These are phyloP conservation scores for Lonchura striata DNA, from an alignment of 2,113 vertebrate species.

Conservation along the genomic window DNA sequence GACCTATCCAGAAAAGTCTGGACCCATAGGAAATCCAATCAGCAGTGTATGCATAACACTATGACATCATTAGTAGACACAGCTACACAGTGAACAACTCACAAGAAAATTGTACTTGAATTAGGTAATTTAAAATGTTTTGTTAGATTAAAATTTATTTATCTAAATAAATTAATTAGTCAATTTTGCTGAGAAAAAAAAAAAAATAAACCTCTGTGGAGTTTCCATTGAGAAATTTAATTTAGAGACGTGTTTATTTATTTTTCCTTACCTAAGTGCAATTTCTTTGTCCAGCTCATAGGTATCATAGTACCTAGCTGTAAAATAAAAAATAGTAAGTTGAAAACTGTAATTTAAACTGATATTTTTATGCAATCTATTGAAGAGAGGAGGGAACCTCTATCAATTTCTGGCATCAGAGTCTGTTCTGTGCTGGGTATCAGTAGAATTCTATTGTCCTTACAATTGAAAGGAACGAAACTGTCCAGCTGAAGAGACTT, in stretches of 20 bases:
- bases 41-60: neutral
- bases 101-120: neutral
- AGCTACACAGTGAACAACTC: neutral
- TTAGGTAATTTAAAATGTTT: neutral
- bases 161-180: neutral
- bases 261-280: neutral
- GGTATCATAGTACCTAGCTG: neutral
- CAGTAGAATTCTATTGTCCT: neutral
- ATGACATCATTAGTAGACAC: neutral
- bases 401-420: neutral
- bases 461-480: fast-evolving
- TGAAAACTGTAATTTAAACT: neutral
- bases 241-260: neutral
- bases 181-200: neutral
- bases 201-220: neutral
- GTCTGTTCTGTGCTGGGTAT: neutral
- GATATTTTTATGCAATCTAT: neutral
- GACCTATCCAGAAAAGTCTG: neutral
- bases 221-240: neutral
- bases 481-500: neutral
- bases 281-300: neutral
- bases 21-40: neutral
- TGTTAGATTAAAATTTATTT: neutral
- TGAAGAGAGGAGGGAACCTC: neutral
- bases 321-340: neutral